phyloP scores from a whole-genome alignment of 2,113 vertebrate genomes.

The Clarias magur region DNA sequence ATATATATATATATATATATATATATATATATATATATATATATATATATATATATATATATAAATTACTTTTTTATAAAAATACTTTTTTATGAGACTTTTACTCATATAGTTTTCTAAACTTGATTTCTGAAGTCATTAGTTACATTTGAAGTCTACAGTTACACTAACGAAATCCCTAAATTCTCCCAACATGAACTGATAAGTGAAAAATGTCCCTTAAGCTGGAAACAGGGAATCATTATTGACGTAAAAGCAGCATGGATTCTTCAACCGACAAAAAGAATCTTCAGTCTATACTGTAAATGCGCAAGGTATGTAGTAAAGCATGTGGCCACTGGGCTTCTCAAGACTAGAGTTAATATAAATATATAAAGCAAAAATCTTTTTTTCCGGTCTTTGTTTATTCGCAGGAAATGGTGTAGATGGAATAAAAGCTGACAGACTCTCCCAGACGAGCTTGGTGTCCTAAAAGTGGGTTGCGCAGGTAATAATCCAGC shows the following conservation, averaged over 20 bases:
- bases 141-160: not conserved
- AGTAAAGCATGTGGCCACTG: not conserved
- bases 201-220: not conserved
- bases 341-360: not conserved
- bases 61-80: no score
- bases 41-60: no score
- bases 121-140: no score
- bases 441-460: constrained; percentile 91
- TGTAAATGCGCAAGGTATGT: not conserved
- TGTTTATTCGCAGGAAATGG: constrained; percentile 75
- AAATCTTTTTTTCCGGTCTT: constrained; percentile 48
- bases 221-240: not conserved
- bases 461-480: constrained; percentile 97
- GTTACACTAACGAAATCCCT: no score
- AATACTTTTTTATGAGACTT: no score
- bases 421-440: constrained; percentile 87
- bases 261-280: no score
- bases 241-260: accelerated
- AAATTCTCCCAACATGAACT: not conserved
- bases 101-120: no score
- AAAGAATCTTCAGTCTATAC: not conserved
- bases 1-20: no score
- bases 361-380: not conserved
- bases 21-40: no score
- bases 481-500: constrained; percentile 83